These are phyloP conservation scores for Arion vulgaris DNA, from an alignment of 1,140 invertebrate species.

Conservation along the genomic window DNA sequence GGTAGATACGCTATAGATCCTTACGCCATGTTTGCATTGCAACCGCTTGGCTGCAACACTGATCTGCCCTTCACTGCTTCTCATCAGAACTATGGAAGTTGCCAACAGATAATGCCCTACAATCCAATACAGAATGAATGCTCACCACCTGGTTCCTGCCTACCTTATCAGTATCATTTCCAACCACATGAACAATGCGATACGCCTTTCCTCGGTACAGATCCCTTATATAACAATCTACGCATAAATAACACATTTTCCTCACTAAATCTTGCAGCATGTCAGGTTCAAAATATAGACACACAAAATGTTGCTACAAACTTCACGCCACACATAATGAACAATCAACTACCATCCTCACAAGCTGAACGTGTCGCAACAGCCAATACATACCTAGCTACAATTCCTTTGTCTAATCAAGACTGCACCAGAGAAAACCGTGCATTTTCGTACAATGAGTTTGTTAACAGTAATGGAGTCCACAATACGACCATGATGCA, in stretches of 20 bases:
- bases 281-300: background rate
- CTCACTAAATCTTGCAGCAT: conserved; percentile 5
- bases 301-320: background rate
- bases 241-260: background rate
- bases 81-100: background rate
- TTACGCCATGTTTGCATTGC: conserved; percentile 36
- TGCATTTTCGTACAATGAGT: background rate
- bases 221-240: background rate
- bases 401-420: conserved; percentile 26
- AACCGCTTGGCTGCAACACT: conserved; percentile 32
- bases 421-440: background rate
- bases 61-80: conserved; percentile 30
- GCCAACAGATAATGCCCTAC: conserved; percentile 4
- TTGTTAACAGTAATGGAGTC: background rate
- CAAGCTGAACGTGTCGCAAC: conserved; percentile 13
- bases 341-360: background rate
- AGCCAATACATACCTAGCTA: conserved; percentile 14
- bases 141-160: conserved; percentile 34
- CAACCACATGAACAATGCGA: background rate
- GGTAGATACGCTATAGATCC: conserved; percentile 37
- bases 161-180: conserved; percentile 14
- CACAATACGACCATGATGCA: background rate
- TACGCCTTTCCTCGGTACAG: conserved; percentile 17
- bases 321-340: background rate
- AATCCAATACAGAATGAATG: conserved; percentile 29